Evolutionary conservation across 2,888 invertebrate species (phyloP).

Genomic region (Drosophila pseudotakahashii): DNA sequence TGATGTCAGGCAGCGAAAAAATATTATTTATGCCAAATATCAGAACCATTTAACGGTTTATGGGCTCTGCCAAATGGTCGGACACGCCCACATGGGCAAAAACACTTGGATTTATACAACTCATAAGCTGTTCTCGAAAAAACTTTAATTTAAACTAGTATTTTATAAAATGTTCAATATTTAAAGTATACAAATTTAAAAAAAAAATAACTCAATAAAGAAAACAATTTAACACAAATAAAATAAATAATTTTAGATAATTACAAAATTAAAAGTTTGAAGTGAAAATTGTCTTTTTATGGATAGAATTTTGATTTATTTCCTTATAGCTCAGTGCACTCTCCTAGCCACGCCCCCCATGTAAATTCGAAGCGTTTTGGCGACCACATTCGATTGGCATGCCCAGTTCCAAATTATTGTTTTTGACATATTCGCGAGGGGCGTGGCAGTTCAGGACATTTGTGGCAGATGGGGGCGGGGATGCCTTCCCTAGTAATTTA

Average conservation of each 20-base stretch:
- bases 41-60: slow-evolving; percentile 45
- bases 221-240: no score
- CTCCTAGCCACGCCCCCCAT: slow-evolving; percentile 7
- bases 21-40: slow-evolving; percentile 44
- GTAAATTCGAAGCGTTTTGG: slow-evolving; percentile 36
- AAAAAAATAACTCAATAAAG: no score
- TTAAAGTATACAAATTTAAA: no score
- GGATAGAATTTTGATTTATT: neutral
- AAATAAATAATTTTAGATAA: no score
- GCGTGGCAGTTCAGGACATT: neutral
- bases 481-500: slow-evolving; percentile 36
- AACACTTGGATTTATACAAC: neutral
- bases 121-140: neutral
- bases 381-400: slow-evolving; percentile 51
- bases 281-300: no score
- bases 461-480: neutral
- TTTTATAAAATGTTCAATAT: no score
- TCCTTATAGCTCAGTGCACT: slow-evolving; percentile 2
- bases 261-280: no score
- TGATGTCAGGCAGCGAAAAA: slow-evolving; percentile 27
- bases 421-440: slow-evolving; percentile 42
- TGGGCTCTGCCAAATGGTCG: slow-evolving; percentile 44
- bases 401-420: slow-evolving; percentile 30
- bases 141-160: no score
- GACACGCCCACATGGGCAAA: slow-evolving; percentile 2